Evolutionary conservation across 2,888 invertebrate genomes (phyloP), one percentile per base, ranked within the genome.

Genomic region (Diarsia brunnea): DNA sequence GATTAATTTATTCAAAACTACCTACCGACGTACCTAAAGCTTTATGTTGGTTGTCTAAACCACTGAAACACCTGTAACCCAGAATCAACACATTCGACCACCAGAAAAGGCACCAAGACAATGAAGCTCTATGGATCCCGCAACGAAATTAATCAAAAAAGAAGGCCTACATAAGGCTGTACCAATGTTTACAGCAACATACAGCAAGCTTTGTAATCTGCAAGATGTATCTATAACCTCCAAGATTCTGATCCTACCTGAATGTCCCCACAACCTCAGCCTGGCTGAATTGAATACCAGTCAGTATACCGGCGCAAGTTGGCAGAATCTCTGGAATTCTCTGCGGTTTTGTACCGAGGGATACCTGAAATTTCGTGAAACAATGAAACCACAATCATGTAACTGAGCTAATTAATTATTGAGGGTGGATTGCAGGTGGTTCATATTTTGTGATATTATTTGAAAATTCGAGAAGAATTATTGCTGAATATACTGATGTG

Each of bases 281-380:
- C 64, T 43, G 38, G 14, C 58, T 75, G 47, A 86, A 87, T 83
- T 75, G 47, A 86, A 87, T 83, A 67, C 53, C 67, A 70, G 12
- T 4, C 58, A 51, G 45, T 51, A 82, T 64, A 31, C 64, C 51
- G 58, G 31, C 55, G 49, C 47, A 27, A 60, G 74, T 71, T 76
- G 82, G 81, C 88, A 82, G 75, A 77, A 76, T 75, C 16, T 79
- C 76, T 66, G 7, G 51, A 60, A 80, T 88, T 79, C 81, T 45
- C 73, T 78, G 87, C 64, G 85, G 87, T 81, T 80, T 86, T 69
- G 75, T 49, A 14, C 55, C 53, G 64, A 51, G 24, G 61, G 69
- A 82, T 84, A 63, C 75, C 70, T 82, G 74, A 69, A 68, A 87
- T 87, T 82, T 74, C 77, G 53, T 69, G 67, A 43, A 60, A 61